A percentile compares a stretch with the other conserved stretches of the same genome.
These are phyloP conservation scores for Thaumetopoea pityocampa DNA, from an alignment of 1,140 invertebrate genomes.

Conservation along the genomic window DNA sequence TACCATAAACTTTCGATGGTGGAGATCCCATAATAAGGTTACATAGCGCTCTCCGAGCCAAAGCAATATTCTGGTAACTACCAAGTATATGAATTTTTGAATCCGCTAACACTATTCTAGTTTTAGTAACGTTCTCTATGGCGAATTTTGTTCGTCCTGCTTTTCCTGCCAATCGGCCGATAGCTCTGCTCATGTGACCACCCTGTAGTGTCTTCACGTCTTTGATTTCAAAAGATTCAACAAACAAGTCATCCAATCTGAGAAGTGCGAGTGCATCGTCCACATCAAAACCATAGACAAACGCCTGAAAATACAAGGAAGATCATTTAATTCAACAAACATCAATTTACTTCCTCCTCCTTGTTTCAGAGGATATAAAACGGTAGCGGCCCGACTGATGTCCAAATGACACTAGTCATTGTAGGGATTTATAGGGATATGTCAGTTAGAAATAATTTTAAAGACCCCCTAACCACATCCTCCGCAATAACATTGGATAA, in stretches of 20 bases:
- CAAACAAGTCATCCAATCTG: conserved; percentile 96
- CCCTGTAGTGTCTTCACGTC: conserved; percentile 98
- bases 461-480: too few species aligned
- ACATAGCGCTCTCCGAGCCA: conserved; percentile 97
- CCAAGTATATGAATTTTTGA: conserved; percentile 98
- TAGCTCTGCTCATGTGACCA: conserved; percentile 96
- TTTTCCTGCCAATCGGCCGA: conserved; percentile 97
- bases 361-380: too few species aligned
- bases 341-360: too few species aligned
- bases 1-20: conserved; percentile 97
- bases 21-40: conserved; percentile 97
- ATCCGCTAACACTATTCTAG: conserved; percentile 97
- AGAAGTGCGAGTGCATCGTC: conserved; percentile 97
- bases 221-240: conserved; percentile 97
- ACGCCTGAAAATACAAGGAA: conserved; percentile 79
- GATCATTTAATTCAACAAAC: too few species aligned
- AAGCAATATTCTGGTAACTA: conserved; percentile 97
- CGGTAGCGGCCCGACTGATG: too few species aligned
- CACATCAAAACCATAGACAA: conserved; percentile 97
- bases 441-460: too few species aligned
- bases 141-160: conserved; percentile 98
- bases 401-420: too few species aligned
- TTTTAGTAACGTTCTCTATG: conserved; percentile 99
- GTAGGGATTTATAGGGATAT: too few species aligned
- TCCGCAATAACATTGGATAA: too few species aligned